Evolutionary conservation across 1,140 invertebrate genomes (phyloP).

Genomic region (Bombyx mandarina): DNA sequence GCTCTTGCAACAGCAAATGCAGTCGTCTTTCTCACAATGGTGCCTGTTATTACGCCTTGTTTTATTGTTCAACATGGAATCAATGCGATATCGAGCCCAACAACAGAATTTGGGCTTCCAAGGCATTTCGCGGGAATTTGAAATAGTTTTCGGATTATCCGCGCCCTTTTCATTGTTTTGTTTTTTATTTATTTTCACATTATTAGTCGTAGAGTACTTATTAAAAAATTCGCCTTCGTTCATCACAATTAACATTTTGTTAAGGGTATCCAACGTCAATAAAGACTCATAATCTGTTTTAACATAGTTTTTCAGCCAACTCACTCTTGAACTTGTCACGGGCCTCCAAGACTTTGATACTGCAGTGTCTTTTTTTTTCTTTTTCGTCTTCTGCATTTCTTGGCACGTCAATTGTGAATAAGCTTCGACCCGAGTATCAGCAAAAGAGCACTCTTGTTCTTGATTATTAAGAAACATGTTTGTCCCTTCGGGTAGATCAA

Average conservation of each 20-base stretch:
- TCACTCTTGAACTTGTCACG: no score
- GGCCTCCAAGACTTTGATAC: no score
- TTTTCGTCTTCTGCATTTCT: no score
- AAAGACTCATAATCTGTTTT: slow-evolving; percentile 9
- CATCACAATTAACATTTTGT: slow-evolving; percentile 25
- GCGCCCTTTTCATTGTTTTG: not conserved
- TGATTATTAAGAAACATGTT: no score
- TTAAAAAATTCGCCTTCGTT: not conserved
- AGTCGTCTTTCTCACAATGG: slow-evolving; percentile 4
- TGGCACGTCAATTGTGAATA: no score
- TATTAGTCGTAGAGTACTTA: not conserved
- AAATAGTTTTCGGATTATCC: not conserved
- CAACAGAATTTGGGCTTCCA: slow-evolving; percentile 17
- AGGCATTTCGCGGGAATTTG: not conserved
- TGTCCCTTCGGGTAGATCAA: no score
- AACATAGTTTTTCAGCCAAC: no score
- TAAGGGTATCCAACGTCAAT: slow-evolving; percentile 22
- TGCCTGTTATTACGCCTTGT: slow-evolving; percentile 8
- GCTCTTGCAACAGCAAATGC: slow-evolving; percentile 22
- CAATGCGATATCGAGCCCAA: slow-evolving; percentile 17
- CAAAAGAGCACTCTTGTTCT: no score
- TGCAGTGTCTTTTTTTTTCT: no score
- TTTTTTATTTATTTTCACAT: not conserved
- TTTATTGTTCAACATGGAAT: not conserved
- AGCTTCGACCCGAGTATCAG: no score